Conservation (phyloP, 2,888 invertebrate genomes). For the Carabus problematicus region DNA sequence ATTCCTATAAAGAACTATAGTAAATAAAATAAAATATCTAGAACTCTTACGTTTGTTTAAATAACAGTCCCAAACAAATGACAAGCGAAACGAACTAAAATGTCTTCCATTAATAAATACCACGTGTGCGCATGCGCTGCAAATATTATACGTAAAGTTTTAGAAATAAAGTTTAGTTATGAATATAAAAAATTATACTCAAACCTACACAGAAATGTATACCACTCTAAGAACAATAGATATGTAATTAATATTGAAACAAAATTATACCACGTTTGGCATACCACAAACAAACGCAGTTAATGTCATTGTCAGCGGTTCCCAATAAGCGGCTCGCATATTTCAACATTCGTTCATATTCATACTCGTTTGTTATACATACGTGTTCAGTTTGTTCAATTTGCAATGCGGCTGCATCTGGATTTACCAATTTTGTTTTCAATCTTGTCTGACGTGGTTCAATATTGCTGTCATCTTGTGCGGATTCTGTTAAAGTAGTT, state of each 20-base stretch:
- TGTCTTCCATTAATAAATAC: conserved; percentile 2
- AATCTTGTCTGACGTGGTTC: conserved; percentile 26
- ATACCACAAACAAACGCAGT: conserved; percentile 13
- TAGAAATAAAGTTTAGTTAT: too few species aligned
- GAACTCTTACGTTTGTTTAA: conserved; percentile 2
- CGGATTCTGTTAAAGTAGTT: conserved; percentile 8
- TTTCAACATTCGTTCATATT: conserved; percentile 2
- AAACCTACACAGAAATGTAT: too few species aligned
- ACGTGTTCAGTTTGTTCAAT: neutral
- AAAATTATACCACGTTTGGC: neutral
- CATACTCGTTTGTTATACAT: neutral
- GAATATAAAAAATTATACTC: too few species aligned
- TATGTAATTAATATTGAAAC: too few species aligned
- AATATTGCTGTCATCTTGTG: conserved; percentile 5
- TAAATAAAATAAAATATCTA: too few species aligned
- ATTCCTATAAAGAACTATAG: neutral
- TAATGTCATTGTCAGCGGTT: conserved; percentile 8
- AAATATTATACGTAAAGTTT: too few species aligned
- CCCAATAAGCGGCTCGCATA: conserved; percentile 6
- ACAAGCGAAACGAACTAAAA: conserved; percentile 15
- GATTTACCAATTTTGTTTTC: conserved; percentile 22
- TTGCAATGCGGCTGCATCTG: conserved; percentile 2
- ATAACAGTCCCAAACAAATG: conserved; percentile 10
- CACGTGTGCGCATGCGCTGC: too few species aligned
- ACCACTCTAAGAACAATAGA: too few species aligned